Evolutionary conservation across 2,797 vertebrate genomes (phyloP).

Genomic region (Notoglanidium macrostoma): DNA sequence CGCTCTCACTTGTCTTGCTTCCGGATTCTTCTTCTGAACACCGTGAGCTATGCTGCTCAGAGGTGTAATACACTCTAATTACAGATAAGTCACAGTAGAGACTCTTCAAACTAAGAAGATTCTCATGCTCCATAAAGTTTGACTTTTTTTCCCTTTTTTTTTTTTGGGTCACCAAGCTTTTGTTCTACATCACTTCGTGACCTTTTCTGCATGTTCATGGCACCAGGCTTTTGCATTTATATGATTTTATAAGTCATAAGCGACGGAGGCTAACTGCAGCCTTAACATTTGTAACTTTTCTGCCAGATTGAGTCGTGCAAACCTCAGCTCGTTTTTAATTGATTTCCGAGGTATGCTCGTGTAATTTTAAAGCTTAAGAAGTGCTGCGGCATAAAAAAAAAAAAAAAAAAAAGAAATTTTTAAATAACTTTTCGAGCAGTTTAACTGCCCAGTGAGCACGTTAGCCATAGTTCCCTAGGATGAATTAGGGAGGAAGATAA

Average conservation of each 20-base stretch:
- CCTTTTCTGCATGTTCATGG: background rate
- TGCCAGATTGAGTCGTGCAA: background rate
- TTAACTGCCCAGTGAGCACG: background rate
- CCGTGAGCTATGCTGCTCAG: background rate
- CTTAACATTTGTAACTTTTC: background rate
- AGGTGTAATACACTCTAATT: background rate
- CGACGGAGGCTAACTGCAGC: background rate
- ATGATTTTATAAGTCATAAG: background rate
- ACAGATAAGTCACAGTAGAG: conserved; percentile 1
- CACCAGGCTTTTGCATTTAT: background rate
- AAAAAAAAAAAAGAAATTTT: background rate
- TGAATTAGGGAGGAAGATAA: background rate
- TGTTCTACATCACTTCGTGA: background rate
- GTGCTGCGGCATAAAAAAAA: background rate
- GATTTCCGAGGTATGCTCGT: background rate
- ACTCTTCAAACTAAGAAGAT: too few species aligned
- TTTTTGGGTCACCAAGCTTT: background rate
- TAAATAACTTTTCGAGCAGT: background rate
- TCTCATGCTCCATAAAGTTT: background rate
- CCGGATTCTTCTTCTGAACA: conserved; percentile 3
- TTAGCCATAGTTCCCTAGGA: background rate
- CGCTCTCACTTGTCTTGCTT: background rate
- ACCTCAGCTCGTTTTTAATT: conserved; percentile 19
- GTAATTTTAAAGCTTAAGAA: conserved; percentile 1
- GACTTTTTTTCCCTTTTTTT: too few species aligned